phyloP scores from a whole-genome alignment of 1,140 invertebrate species.

The Drosophila littoralis region DNA sequence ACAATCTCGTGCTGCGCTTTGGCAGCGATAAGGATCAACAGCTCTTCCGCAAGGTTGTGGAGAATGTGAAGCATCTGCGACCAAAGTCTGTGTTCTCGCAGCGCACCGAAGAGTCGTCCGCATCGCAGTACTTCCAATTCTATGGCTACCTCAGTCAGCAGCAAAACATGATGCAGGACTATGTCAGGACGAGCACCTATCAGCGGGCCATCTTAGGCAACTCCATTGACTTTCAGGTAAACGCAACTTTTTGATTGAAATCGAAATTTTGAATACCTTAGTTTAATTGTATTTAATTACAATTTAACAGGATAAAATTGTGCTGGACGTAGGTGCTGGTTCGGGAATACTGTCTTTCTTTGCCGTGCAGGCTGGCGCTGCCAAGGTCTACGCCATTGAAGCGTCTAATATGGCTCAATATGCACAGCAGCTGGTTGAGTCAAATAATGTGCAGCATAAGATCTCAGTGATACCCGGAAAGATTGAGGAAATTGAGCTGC shows the following conservation, averaged over 20 bases:
- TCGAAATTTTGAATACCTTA: background rate
- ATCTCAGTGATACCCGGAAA: slow-evolving; percentile 98
- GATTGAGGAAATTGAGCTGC: slow-evolving; percentile 98
- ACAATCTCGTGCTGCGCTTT: slow-evolving; percentile 75
- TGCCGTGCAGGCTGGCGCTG: slow-evolving; percentile 98
- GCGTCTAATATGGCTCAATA: slow-evolving; percentile 99
- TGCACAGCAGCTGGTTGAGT: slow-evolving; percentile 95
- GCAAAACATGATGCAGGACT: slow-evolving; percentile 99
- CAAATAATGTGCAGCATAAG: slow-evolving; percentile 94
- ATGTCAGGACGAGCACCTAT: slow-evolving; percentile 98
- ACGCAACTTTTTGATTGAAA: background rate
- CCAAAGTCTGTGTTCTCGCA: slow-evolving; percentile 96
- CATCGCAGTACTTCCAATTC: slow-evolving; percentile 99
- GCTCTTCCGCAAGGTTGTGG: slow-evolving; percentile 91
- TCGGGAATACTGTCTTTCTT: slow-evolving; percentile 99
- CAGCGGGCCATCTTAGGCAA: slow-evolving; percentile 98
- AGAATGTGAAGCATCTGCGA: slow-evolving; percentile 91
- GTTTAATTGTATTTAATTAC: background rate
- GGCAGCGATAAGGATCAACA: slow-evolving; percentile 86
- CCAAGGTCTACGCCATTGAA: slow-evolving; percentile 98
- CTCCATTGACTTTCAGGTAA: slow-evolving; percentile 93
- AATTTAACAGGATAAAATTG: slow-evolving; percentile 90
- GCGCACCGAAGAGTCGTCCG: slow-evolving; percentile 98
- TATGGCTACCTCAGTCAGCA: slow-evolving; percentile 99
- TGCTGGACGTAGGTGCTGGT: slow-evolving; percentile 98